Evolutionary conservation across 35 echinoderm and acorn worm genomes (phyloP), one percentile per base, ranked within the genome.

Genomic region (Apostichopus japonicus): DNA sequence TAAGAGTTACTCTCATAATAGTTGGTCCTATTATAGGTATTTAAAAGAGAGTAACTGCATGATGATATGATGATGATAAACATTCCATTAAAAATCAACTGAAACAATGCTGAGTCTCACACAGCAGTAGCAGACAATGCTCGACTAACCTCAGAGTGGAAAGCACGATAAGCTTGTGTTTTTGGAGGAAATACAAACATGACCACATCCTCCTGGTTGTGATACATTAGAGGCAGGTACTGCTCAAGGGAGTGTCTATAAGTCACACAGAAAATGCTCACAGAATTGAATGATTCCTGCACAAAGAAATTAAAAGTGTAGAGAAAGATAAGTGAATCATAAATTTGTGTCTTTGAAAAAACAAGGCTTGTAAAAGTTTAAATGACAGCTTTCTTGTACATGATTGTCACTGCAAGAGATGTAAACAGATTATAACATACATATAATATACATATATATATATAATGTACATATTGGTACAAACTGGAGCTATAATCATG

Each of bases 231-330:
- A 24, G 97, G 97, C 10, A 96, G 97, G 56, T 94, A 98, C 27
- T 94, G 92, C 56, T 94, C 90, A 16, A 98, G 77, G 61, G 97
- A 98, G 92, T 94, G 95, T 88, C 95, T 86, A 89, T 98, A 98
- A 27, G 93, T 95, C 10, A 98, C 90, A 53, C 96, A 86, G 54
- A 98, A 76, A 24, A 86, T 91, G 44, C 87, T 92, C 53, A 96
- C 90, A 61, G 87, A 90, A 80, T 93, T 96, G 76, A 91, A 92
- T 16, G 97, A 98, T 84, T 91, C 95, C 97, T 98, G 76, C 5
- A 86, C 14, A 83, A 83, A 67, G 79, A 88, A 59, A 27, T 17
- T 80, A 75, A 59, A 24, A 79, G 11, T 55, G 27, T 77, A 90
- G n/a, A 14, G 13, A 77, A 33, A 61, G 57, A 13, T 13, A 61